Conservation (phyloP, 2,797 vertebrate genomes). For the Austrolebias charrua region DNA sequence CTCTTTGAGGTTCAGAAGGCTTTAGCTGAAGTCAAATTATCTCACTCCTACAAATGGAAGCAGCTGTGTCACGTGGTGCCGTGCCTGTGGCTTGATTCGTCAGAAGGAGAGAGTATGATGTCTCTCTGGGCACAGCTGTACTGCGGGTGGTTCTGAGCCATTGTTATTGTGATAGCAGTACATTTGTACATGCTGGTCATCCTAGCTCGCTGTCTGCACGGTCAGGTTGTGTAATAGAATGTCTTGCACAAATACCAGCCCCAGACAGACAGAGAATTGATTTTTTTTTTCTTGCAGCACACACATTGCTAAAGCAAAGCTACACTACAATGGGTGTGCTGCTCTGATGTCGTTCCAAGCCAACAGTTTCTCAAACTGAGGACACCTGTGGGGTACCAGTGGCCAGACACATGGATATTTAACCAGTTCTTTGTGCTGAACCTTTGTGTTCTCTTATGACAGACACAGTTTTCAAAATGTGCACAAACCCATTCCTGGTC, state of each 20-base stretch:
- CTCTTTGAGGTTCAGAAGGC: constrained; percentile 81
- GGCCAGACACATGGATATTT: constrained; percentile 74
- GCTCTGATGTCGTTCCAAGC: constrained; percentile 66
- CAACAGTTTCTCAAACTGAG: constrained; percentile 64
- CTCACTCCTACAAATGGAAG: constrained; percentile 73
- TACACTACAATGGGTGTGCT: constrained; percentile 46
- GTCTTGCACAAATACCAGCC: constrained; percentile 41
- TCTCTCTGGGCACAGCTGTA: constrained; percentile 47
- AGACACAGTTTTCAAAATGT: constrained; percentile 79
- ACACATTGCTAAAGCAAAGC: constrained; percentile 55
- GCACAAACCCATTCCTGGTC: constrained; percentile 82
- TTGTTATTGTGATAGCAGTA: constrained; percentile 51
- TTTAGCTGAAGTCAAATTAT: constrained; percentile 78
- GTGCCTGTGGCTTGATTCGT: constrained; percentile 52
- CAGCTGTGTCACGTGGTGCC: constrained; percentile 61
- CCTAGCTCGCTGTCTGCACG: constrained; percentile 32
- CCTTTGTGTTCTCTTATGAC: constrained; percentile 80
- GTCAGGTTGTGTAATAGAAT: constrained; percentile 57
- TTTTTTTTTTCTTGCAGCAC: constrained; percentile 36
- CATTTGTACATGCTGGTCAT: constrained; percentile 55
- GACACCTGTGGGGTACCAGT: constrained; percentile 66
- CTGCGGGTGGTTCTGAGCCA: constrained; percentile 43
- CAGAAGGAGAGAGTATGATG: constrained; percentile 34
- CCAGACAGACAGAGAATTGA: constrained; percentile 55
- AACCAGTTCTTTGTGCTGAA: constrained; percentile 76